Conservation (phyloP, 2,113 vertebrate genomes). For the Excalfactoria chinensis region DNA sequence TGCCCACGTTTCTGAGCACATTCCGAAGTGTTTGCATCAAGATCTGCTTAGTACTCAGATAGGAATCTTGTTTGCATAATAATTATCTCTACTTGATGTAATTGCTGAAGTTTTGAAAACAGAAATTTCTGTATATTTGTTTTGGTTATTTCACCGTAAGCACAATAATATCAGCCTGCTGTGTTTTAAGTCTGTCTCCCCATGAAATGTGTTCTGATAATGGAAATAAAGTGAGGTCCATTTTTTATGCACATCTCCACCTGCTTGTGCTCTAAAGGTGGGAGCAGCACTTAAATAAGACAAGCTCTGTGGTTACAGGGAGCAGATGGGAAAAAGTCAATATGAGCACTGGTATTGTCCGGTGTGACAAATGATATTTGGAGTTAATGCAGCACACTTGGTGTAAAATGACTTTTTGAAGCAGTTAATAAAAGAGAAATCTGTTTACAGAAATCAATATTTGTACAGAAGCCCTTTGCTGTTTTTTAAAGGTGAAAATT, state of each 20-base stretch:
- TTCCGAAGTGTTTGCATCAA: neutral
- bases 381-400: slow-evolving; percentile 70
- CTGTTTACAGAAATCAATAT: slow-evolving; percentile 73
- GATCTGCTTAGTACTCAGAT: neutral
- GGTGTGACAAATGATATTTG: slow-evolving; percentile 73
- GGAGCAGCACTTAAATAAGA: neutral
- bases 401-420: slow-evolving; percentile 82
- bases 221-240: neutral
- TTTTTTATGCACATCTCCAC: neutral
- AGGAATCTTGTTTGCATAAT: neutral
- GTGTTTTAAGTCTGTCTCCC: neutral
- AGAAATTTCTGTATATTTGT: neutral
- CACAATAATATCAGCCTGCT: neutral
- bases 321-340: slow-evolving; percentile 49
- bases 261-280: neutral
- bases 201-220: neutral
- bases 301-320: neutral
- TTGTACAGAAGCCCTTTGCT: neutral
- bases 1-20: fast-evolving
- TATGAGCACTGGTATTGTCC: slow-evolving; percentile 65
- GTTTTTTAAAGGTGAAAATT: neutral
- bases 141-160: neutral
- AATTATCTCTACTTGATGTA: neutral
- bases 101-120: neutral
- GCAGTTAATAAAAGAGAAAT: slow-evolving; percentile 79